Evolutionary conservation across 2,888 invertebrate species (phyloP), one percentile per base, ranked within the genome.

Genomic region (Phyllotreta striolata): DNA sequence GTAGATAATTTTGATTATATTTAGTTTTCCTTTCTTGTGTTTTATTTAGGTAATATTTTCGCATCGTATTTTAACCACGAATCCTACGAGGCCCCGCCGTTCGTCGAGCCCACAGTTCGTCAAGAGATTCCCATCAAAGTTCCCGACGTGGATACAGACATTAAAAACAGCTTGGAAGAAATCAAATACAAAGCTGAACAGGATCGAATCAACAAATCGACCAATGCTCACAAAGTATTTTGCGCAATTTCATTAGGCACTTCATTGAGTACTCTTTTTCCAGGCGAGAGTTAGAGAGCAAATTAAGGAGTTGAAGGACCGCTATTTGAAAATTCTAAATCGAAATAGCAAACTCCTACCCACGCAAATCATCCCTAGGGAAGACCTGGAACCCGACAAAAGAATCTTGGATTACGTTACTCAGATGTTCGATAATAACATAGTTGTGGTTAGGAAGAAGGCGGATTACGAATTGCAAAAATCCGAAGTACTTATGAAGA

Each of bases 381-480:
- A 87, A 44, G 85, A 89, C 62, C 83, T 93, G 7, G 86, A 88
- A 49, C 80, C 93, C 0, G 91, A 93, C 77, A 80, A 83, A 0
- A 84, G 91, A 49, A 88, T 92, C 1, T 84, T 87, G 0, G 80
- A 81, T 9, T 87, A 90, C 62, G 85, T 91, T 56, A 84, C 88
- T 44, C 77, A 81, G 1, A 85, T 86, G 56, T 78, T 91, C 3
- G 83, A 86, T 1, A 84, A 84, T 0, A 86, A 90, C 65, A 84
- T 88, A 71, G 85, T 87, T 3, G 80, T 90, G 39, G 87, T 91
- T 0, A 83, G 84, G 24, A 83, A 86, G 43, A 90, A 90, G 77
- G 77, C 90, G 38, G 89, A 89, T 0, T 91, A 88, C 75, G 87
- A 89, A 66, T 83, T 91, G 1, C 89, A 91, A 71, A 91, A 89